Evolutionary conservation across 2,113 vertebrate genomes (phyloP).

Genomic region (Pseudorasbora parva): DNA sequence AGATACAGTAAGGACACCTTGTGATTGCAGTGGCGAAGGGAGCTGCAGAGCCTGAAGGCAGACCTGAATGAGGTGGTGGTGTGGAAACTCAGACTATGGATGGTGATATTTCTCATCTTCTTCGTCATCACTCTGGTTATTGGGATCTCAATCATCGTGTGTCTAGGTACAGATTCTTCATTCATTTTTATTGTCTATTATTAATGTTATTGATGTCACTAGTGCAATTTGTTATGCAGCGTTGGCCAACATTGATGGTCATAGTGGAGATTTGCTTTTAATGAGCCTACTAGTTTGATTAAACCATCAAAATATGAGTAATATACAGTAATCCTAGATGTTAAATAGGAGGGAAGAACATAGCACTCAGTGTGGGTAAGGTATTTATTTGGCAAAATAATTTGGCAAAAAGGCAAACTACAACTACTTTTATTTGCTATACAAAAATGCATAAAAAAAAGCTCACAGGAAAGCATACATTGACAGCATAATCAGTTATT

Average conservation of each 20-base stretch:
- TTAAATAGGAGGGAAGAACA: too few relatives aligned
- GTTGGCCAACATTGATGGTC: too few relatives aligned
- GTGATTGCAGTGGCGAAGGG: conserved; percentile 11
- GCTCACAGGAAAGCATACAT: too few relatives aligned
- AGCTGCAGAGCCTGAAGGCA: conserved; percentile 3
- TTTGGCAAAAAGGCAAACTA: too few relatives aligned
- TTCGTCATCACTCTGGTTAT: conserved; percentile 41
- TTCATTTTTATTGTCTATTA: background rate
- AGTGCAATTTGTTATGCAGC: background rate
- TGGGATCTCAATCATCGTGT: conserved; percentile 52
- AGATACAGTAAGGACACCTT: background rate
- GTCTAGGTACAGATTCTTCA: conserved; percentile 60
- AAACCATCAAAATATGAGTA: background rate
- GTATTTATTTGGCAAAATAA: too few relatives aligned
- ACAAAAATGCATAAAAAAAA: too few relatives aligned
- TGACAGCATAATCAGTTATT: too few relatives aligned
- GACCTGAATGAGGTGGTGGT: conserved; percentile 53
- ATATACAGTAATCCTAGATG: too few relatives aligned
- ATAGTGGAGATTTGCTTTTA: too few relatives aligned
- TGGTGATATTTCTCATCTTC: conserved; percentile 57
- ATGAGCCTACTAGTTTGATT: background rate
- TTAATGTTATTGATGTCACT: background rate
- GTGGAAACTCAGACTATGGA: conserved; percentile 62
- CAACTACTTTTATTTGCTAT: too few relatives aligned
- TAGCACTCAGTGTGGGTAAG: too few relatives aligned